Percentiles rank a stretch among this genome's conserved stretches.
Conservation (phyloP, 2,797 vertebrate species). For the Acanthopagrus latus region DNA sequence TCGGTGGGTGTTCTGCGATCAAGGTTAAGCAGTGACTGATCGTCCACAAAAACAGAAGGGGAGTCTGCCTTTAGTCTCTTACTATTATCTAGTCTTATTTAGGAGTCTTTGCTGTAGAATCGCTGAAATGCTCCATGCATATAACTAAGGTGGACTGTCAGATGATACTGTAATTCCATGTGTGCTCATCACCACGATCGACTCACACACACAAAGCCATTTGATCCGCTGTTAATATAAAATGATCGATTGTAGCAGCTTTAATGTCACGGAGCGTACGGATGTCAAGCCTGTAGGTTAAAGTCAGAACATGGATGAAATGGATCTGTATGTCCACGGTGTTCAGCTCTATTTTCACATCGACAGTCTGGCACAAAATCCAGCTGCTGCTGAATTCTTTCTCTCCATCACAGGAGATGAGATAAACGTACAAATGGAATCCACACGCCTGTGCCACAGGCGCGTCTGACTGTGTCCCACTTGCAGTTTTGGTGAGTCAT, state of each 20-base stretch:
- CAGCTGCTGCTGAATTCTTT: background rate
- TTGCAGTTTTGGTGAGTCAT: background rate
- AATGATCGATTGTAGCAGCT: background rate
- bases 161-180: background rate
- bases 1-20: background rate
- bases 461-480: background rate
- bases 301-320: background rate
- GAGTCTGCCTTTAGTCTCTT: too few species aligned
- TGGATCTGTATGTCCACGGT: background rate
- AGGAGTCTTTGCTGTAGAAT: background rate
- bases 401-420: background rate
- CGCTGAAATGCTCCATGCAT: background rate
- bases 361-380: background rate
- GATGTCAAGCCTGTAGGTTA: background rate
- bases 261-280: background rate
- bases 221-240: background rate
- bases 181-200: background rate
- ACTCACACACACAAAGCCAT: background rate
- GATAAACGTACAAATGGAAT: background rate
- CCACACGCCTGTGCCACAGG: background rate
- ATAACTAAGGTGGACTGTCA: background rate
- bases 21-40: background rate
- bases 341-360: background rate
- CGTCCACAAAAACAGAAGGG: too few species aligned
- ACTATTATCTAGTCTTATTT: too few species aligned